Percentiles rank a stretch among this genome's conserved stretches.
Conservation (phyloP, 2,113 vertebrate genomes). For the Gorsachius goisagi region DNA sequence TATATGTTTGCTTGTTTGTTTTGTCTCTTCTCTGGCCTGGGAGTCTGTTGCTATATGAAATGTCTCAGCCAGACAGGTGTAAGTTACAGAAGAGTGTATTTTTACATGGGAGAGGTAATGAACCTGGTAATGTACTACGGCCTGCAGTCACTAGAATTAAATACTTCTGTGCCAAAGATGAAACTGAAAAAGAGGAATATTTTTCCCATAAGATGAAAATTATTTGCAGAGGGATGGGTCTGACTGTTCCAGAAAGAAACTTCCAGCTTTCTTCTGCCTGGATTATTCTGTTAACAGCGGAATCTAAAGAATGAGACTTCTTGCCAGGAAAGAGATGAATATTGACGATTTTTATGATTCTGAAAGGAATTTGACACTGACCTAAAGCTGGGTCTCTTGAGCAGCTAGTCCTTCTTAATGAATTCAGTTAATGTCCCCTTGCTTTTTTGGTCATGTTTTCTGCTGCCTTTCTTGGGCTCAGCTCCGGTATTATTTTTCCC, state of each 20-base stretch:
- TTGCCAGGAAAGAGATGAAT: neutral
- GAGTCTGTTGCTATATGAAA: neutral
- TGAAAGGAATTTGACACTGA: constrained; percentile 18
- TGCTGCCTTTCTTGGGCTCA: neutral
- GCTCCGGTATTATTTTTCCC: neutral
- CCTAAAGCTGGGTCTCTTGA: neutral
- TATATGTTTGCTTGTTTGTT: neutral
- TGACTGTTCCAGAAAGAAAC: neutral
- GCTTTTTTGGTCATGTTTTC: neutral
- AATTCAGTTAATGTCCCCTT: neutral
- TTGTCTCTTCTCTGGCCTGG: neutral
- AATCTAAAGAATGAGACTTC: constrained; percentile 28
- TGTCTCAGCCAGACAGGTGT: neutral
- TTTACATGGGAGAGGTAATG: neutral
- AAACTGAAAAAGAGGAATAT: neutral
- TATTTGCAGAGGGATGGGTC: neutral
- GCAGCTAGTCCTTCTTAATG: neutral
- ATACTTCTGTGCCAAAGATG: neutral
- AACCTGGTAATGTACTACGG: neutral
- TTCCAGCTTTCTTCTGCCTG: neutral
- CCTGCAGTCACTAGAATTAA: neutral
- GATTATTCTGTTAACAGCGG: constrained; percentile 1
- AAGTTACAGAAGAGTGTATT: neutral
- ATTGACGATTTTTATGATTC: constrained; percentile 14
- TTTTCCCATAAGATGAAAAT: neutral